Percentiles rank a stretch among this genome's conserved stretches.
These are phyloP conservation scores for Euproctis similis DNA, from an alignment of 2,888 invertebrate species.

Conservation along the genomic window DNA sequence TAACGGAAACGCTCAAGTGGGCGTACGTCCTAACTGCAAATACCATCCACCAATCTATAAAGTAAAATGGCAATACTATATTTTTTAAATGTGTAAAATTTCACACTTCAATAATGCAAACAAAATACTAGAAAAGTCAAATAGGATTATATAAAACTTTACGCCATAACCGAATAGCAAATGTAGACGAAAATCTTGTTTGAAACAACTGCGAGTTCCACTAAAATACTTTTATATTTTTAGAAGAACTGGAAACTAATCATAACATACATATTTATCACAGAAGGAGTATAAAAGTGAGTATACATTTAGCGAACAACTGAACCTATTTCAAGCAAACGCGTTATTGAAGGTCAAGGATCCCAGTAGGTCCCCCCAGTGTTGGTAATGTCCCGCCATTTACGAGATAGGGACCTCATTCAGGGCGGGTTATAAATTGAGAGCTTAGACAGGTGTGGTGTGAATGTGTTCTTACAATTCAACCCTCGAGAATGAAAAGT, in stretches of 20 bases:
- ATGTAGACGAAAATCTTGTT: conserved; percentile 6
- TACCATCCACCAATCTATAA: too few relatives aligned
- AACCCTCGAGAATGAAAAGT: conserved; percentile 18
- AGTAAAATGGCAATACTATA: too few relatives aligned
- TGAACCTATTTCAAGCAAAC: neutral
- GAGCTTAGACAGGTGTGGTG: conserved; percentile 24
- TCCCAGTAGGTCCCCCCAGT: too few relatives aligned
- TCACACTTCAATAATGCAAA: too few relatives aligned
- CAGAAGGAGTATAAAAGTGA: neutral
- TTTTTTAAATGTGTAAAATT: too few relatives aligned
- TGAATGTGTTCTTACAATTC: conserved; percentile 17
- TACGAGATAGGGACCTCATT: conserved; percentile 9
- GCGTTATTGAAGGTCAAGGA: conserved; percentile 9
- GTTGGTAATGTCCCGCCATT: conserved; percentile 14
- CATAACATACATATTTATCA: conserved; percentile 2
- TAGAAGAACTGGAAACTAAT: conserved; percentile 4
- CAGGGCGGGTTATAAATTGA: conserved; percentile 24
- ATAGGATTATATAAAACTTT: neutral
- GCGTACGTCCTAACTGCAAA: too few relatives aligned
- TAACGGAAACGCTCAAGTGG: too few relatives aligned
- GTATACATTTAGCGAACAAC: neutral
- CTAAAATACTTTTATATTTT: conserved; percentile 12
- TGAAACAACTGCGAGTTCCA: conserved; percentile 11
- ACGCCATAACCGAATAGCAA: conserved; percentile 1
- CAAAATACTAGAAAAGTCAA: too few relatives aligned